Conservation (phyloP, 1,140 invertebrate genomes). For the Micrasema minimum region DNA sequence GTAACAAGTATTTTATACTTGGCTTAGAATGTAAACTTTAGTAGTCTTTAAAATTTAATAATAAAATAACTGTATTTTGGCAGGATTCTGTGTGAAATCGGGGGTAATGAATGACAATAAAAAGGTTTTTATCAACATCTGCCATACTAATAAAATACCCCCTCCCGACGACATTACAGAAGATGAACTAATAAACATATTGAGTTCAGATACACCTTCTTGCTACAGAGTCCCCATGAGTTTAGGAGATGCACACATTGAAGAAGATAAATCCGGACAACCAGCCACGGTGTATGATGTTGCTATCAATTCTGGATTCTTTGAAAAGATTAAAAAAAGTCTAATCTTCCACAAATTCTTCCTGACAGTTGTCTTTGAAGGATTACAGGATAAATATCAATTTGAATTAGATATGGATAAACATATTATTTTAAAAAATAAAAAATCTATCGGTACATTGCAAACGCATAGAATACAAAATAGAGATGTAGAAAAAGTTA, state of each 20-base stretch:
- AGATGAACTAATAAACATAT: constrained; percentile 75
- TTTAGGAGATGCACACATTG: constrained; percentile 81
- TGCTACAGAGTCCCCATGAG: constrained; percentile 88
- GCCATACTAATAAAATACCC: constrained; percentile 79
- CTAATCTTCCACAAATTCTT: constrained; percentile 81
- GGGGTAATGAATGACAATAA: constrained; percentile 73
- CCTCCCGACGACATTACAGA: constrained; percentile 83
- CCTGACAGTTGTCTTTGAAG: constrained; percentile 79
- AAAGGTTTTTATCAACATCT: constrained; percentile 86
- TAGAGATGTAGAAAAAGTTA: constrained; percentile 67
- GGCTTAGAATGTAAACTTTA: not conserved
- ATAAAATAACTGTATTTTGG: constrained; percentile 10
- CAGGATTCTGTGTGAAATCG: constrained; percentile 88
- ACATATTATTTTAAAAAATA: constrained; percentile 69
- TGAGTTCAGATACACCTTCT: constrained; percentile 77
- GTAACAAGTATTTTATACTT: constrained; percentile 5
- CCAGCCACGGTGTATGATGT: constrained; percentile 80
- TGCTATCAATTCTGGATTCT: constrained; percentile 79
- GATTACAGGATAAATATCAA: constrained; percentile 78
- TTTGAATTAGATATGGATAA: constrained; percentile 72
- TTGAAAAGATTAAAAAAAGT: constrained; percentile 74
- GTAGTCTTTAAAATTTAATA: not conserved
- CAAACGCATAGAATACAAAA: constrained; percentile 79
- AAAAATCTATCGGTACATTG: constrained; percentile 76
- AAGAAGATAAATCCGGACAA: constrained; percentile 80